These are phyloP conservation scores for Gryon sp. DNA, from an alignment of 1,140 invertebrate species.

Conservation along the genomic window DNA sequence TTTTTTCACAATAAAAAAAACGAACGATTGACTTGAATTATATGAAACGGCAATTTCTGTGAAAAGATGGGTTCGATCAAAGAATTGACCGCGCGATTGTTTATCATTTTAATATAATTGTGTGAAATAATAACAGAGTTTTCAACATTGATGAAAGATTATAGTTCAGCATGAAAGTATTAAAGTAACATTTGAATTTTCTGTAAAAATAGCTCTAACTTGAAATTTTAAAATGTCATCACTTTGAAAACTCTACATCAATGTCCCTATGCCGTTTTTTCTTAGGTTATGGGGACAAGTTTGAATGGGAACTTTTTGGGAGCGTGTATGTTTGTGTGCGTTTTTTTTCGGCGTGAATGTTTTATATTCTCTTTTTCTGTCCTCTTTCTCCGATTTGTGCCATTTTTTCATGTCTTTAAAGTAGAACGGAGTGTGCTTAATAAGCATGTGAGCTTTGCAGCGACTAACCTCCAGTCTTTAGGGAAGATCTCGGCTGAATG, in stretches of 20 bases:
- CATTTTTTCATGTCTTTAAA: slow-evolving; percentile 68
- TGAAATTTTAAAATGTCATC: no score
- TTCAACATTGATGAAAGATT: no score
- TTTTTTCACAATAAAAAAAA: neutral
- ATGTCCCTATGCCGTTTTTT: no score
- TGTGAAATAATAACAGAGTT: no score
- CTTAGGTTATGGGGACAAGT: no score
- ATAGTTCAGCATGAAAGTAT: no score
- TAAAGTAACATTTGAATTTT: no score
- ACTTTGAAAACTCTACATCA: no score
- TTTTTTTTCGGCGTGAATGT: slow-evolving; percentile 40
- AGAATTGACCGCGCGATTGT: slow-evolving; percentile 15
- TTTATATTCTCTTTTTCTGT: no score
- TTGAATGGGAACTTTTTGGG: neutral
- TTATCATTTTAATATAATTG: slow-evolving; percentile 10
- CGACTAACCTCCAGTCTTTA: slow-evolving; percentile 77
- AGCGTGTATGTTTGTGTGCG: slow-evolving; percentile 33
- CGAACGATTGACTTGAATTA: no score
- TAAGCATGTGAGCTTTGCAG: slow-evolving; percentile 79
- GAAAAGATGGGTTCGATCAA: neutral
- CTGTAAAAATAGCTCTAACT: no score
- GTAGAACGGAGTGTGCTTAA: slow-evolving; percentile 76
- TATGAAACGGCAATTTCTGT: no score
- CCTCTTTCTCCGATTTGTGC: slow-evolving; percentile 40
- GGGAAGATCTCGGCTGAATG: slow-evolving; percentile 47